A percentile compares a stretch with the other conserved stretches of the same genome.
Evolutionary conservation across 2,888 invertebrate species (phyloP).

Genomic region (Parasteatoda lunata): DNA sequence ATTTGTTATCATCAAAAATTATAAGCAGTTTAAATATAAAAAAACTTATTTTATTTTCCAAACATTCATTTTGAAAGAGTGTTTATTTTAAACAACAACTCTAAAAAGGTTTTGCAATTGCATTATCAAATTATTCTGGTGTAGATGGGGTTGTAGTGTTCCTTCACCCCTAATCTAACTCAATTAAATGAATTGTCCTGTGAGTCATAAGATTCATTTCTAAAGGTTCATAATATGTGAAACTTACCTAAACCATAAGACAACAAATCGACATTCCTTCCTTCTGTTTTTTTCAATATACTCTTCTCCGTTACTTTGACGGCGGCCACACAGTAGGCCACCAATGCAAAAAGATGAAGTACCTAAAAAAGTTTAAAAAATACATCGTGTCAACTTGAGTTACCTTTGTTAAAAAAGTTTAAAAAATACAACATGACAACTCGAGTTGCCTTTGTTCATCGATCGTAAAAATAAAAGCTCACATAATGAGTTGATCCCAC

Average conservation of each 20-base stretch:
- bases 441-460: neutral
- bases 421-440: neutral
- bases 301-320: slow-evolving; percentile 1
- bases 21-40: too few relatives aligned
- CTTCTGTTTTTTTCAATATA: neutral
- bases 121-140: too few relatives aligned
- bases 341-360: slow-evolving; percentile 46
- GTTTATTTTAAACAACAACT: neutral
- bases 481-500: neutral
- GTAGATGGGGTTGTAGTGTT: too few relatives aligned
- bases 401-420: neutral
- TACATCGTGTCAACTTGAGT: neutral
- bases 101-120: too few relatives aligned
- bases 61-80: neutral
- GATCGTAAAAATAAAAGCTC: neutral
- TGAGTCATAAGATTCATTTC: too few relatives aligned
- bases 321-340: slow-evolving; percentile 13
- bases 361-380: slow-evolving; percentile 16
- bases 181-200: too few relatives aligned
- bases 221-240: too few relatives aligned
- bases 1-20: too few relatives aligned
- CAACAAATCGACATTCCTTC: slow-evolving; percentile 27
- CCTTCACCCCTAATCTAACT: too few relatives aligned
- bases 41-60: neutral
- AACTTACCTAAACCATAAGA: slow-evolving; percentile 33